Conservation (phyloP, 2,113 vertebrate species). For the Amblyornis subalaris region DNA sequence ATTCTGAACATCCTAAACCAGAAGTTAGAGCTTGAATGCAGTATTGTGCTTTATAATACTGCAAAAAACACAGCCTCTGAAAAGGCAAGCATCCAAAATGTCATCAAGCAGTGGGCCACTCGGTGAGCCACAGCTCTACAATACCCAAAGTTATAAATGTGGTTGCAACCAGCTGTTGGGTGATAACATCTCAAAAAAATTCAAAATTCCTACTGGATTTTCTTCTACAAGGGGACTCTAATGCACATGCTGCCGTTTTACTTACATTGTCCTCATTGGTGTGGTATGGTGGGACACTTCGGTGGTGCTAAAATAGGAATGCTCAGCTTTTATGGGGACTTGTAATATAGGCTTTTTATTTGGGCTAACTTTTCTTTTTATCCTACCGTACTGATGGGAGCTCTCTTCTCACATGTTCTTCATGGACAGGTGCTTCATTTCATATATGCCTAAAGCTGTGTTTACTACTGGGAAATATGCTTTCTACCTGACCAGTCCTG, state of each 20-base stretch:
- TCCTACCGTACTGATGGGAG: not conserved
- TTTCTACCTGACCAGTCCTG: not conserved
- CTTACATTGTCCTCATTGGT: not conserved
- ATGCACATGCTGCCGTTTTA: not conserved
- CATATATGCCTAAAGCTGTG: not conserved
- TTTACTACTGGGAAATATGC: not conserved
- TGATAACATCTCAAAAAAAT: not conserved
- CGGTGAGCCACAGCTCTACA: not conserved
- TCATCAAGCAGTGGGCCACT: not conserved
- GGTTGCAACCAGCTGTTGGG: not conserved
- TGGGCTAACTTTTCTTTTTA: not conserved
- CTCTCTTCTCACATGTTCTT: not conserved
- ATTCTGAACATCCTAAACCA: not conserved
- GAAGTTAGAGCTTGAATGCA: not conserved
- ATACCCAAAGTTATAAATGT: not conserved
- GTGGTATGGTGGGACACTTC: not conserved
- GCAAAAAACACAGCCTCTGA: not conserved
- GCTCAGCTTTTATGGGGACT: not conserved
- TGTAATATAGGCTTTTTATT: not conserved
- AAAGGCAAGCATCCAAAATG: not conserved
- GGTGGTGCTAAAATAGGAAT: not conserved
- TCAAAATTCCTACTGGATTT: not conserved
- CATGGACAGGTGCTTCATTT: not conserved
- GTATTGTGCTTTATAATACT: fast-evolving
- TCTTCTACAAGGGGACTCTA: not conserved